A percentile compares a stretch with the other conserved stretches of the same genome.
Conservation (phyloP, 92 coral and sea anemone species). For the Porites cylindrica region DNA sequence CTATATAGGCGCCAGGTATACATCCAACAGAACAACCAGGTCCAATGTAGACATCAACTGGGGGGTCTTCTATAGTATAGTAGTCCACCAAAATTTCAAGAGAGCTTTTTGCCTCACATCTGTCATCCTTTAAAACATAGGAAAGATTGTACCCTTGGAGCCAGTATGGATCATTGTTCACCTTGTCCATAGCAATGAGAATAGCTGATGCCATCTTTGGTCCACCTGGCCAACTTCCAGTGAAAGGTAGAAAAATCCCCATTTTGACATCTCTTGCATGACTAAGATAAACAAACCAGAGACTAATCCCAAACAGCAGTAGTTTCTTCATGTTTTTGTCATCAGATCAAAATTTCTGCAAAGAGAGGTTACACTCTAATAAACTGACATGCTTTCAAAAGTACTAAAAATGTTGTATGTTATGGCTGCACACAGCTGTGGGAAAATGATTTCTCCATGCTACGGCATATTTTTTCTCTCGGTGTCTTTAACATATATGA, state of each 20-base stretch:
- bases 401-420: too few species aligned
- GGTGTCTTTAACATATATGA: too few species aligned
- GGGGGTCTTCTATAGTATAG: conserved; percentile 52
- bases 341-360: conserved; percentile 21
- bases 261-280: conserved; percentile 55
- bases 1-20: conserved; percentile 73
- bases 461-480: too few species aligned
- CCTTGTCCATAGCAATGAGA: conserved; percentile 73
- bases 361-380: neutral
- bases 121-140: conserved; percentile 53
- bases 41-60: conserved; percentile 80
- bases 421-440: too few species aligned
- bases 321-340: conserved; percentile 13
- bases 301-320: conserved; percentile 9
- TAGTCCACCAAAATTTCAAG: conserved; percentile 64
- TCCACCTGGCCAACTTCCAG: conserved; percentile 82
- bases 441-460: too few species aligned
- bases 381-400: too few species aligned
- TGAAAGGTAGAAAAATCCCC: conserved; percentile 71
- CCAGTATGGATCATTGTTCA: conserved; percentile 58
- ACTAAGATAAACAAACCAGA: conserved; percentile 17
- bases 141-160: conserved; percentile 65
- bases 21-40: conserved; percentile 85
- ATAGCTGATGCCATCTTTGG: conserved; percentile 81
- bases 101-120: conserved; percentile 55